Evolutionary conservation across 1,140 invertebrate genomes (phyloP).

Genomic region (Dendrolimus kikuchii): DNA sequence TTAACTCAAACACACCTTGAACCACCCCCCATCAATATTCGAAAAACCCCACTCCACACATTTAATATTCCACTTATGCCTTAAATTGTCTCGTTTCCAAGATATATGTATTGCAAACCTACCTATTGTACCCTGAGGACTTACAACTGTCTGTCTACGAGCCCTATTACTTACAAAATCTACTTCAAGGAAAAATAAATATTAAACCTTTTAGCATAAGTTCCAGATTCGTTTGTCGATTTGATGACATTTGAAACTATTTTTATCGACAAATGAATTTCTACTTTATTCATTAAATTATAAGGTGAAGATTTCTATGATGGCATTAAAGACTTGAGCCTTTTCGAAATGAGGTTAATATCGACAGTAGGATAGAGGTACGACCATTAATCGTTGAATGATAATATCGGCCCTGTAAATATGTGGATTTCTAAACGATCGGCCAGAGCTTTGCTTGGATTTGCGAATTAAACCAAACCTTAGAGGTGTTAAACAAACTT

Average conservation of each 20-base stretch:
- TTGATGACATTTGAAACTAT: neutral
- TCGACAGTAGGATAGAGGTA: slow-evolving; percentile 48
- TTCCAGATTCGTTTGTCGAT: neutral
- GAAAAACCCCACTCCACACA: slow-evolving; percentile 18
- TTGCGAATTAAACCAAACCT: too few species aligned
- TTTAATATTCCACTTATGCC: slow-evolving; percentile 51
- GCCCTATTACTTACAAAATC: slow-evolving; percentile 32
- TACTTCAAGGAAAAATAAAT: neutral
- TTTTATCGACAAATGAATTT: slow-evolving; percentile 1
- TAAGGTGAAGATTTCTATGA: slow-evolving; percentile 13
- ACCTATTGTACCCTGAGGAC: slow-evolving; percentile 52
- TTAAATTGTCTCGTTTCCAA: slow-evolving; percentile 48
- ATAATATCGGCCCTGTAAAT: slow-evolving; percentile 42
- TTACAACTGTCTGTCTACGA: slow-evolving; percentile 38
- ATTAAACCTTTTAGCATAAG: slow-evolving; percentile 7
- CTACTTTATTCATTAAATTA: neutral
- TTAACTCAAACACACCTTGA: too few species aligned
- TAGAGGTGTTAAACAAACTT: too few species aligned
- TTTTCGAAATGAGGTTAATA: slow-evolving; percentile 17
- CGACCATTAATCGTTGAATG: slow-evolving; percentile 42
- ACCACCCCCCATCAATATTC: neutral
- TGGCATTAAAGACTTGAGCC: slow-evolving; percentile 6
- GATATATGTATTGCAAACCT: slow-evolving; percentile 45
- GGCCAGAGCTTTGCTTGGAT: slow-evolving; percentile 10
- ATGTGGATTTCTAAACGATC: slow-evolving; percentile 42